Conservation (phyloP, 2,888 invertebrate genomes). For the Dorcus hopei region DNA sequence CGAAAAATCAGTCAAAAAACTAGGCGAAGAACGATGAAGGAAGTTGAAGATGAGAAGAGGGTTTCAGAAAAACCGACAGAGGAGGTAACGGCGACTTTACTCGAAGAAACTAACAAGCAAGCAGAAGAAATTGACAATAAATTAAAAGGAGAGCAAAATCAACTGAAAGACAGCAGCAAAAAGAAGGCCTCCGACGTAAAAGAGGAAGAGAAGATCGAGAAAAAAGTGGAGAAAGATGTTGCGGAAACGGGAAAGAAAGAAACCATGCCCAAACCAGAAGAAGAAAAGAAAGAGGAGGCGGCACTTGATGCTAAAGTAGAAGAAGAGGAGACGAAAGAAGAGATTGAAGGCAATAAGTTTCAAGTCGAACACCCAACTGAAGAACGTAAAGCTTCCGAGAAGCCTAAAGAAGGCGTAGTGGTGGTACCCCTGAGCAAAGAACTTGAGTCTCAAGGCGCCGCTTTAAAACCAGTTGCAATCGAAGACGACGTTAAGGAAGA, state of each 20-base stretch:
- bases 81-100: background rate
- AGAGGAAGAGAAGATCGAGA: background rate
- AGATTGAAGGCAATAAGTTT: conserved; percentile 1
- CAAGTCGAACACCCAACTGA: background rate
- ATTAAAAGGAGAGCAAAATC: too few relatives aligned
- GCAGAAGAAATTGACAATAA: background rate
- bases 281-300: background rate
- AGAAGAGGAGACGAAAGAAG: conserved; percentile 18
- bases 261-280: background rate
- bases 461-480: background rate
- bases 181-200: background rate
- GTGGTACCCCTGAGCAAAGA: background rate
- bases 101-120: background rate
- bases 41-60: conserved; percentile 7
- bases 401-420: background rate
- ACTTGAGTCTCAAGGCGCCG: too few relatives aligned
- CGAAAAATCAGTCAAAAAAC: conserved; percentile 1
- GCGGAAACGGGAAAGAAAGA: background rate
- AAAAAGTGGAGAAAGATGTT: background rate
- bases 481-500: background rate
- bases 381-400: background rate
- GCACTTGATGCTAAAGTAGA: too few relatives aligned
- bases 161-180: background rate
- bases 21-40: conserved; percentile 4
- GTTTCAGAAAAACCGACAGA: background rate